Percentiles rank a stretch among this genome's conserved stretches.
These are phyloP conservation scores for Phodopus roborovskii DNA, from an alignment of 2,113 vertebrate genomes.

Conservation along the genomic window DNA sequence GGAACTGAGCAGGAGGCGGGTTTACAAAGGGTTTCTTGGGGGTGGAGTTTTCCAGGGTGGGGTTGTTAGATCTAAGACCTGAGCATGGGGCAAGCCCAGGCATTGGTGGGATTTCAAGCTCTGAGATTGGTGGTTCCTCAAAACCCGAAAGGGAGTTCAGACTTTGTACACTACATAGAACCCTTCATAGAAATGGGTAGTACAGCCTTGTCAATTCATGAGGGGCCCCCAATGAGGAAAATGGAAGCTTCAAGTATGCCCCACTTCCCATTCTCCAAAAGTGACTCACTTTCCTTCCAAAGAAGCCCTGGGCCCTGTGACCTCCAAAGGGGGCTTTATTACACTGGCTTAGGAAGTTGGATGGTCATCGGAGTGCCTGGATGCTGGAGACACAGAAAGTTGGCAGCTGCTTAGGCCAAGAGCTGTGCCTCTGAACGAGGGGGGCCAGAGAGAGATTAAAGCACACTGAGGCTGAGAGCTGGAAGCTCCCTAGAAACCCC, in stretches of 20 bases:
- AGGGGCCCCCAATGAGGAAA: not conserved
- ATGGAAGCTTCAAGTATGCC: not conserved
- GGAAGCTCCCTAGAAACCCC: not conserved
- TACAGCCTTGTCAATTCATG: not conserved
- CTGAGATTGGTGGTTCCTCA: not conserved
- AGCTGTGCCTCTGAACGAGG: not conserved
- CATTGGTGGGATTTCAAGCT: not conserved
- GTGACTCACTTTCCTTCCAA: not conserved
- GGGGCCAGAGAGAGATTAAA: not conserved
- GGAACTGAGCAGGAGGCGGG: not conserved
- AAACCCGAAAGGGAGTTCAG: not conserved
- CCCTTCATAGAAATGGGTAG: not conserved
- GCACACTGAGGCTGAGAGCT: not conserved
- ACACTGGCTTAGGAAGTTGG: not conserved
- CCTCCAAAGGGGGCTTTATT: not conserved
- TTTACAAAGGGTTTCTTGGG: not conserved
- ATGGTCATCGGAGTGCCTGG: too few species aligned
- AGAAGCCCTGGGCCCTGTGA: not conserved
- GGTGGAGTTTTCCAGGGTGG: not conserved
- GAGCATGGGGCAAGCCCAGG: not conserved
- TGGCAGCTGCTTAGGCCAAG: not conserved
- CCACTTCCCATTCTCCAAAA: not conserved
- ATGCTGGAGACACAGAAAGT: not conserved
- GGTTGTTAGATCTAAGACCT: not conserved
- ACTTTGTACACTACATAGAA: not conserved